A percentile compares a stretch with the other conserved stretches of the same genome.
These are phyloP conservation scores for Venusia cambrica DNA, from an alignment of 2,888 invertebrate genomes.

Conservation along the genomic window DNA sequence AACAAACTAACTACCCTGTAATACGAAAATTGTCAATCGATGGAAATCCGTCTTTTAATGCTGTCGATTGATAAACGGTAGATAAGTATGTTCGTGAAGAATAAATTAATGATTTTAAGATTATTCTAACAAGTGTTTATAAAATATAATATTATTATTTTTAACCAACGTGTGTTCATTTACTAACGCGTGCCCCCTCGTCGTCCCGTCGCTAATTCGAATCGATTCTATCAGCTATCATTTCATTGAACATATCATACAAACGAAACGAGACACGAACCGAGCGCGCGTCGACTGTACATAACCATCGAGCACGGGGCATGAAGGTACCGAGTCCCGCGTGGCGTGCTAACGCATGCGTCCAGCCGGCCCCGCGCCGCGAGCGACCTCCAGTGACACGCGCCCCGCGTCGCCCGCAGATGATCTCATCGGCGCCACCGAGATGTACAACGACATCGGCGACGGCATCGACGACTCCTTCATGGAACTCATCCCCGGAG, in stretches of 20 bases:
- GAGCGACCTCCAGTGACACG: slow-evolving; percentile 39
- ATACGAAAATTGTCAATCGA: slow-evolving; percentile 49
- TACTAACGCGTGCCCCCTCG: slow-evolving; percentile 66
- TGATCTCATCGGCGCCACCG: slow-evolving; percentile 93
- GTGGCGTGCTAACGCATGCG: slow-evolving; percentile 40
- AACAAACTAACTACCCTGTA: slow-evolving; percentile 34
- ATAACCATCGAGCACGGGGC: slow-evolving; percentile 60
- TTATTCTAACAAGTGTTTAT: slow-evolving; percentile 82
- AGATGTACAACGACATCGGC: slow-evolving; percentile 95
- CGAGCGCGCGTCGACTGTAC: slow-evolving; percentile 36
- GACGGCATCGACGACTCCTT: slow-evolving; percentile 97
- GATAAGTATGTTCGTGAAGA: slow-evolving; percentile 78
- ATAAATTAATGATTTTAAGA: slow-evolving; percentile 80
- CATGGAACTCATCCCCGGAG: slow-evolving; percentile 87
- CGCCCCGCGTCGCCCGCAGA: slow-evolving; percentile 81
- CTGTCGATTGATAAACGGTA: slow-evolving; percentile 70
- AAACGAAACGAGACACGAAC: slow-evolving; percentile 11
- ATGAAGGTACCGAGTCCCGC: slow-evolving; percentile 45
- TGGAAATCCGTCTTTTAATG: slow-evolving; percentile 67
- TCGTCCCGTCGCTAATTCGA: slow-evolving; percentile 43
- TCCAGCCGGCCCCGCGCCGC: slow-evolving; percentile 23
- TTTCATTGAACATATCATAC: slow-evolving; percentile 34
- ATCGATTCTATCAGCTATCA: slow-evolving; percentile 77
- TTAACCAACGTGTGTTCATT: slow-evolving; percentile 71
- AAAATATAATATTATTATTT: slow-evolving; percentile 81